A percentile compares a stretch with the other conserved stretches of the same genome.
Conservation (phyloP, 2,888 invertebrate species). For the Sclerodermus sp. region DNA sequence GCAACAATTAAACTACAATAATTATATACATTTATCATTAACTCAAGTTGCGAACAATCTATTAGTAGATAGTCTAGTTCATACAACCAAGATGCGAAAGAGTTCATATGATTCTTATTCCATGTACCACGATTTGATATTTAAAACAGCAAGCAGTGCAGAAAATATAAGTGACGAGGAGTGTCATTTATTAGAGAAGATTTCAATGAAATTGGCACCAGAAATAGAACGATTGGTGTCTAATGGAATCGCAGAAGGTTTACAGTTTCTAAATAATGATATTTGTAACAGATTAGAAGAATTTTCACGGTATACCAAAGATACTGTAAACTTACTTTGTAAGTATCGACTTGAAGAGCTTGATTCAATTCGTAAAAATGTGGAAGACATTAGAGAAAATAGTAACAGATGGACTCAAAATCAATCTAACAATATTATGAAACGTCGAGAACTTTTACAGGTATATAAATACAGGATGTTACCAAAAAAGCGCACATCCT, state of each 20-base stretch:
- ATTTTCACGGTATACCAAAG: constrained; percentile 29
- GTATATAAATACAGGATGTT: too few relatives aligned
- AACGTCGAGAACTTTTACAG: constrained; percentile 24
- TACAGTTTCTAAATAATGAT: constrained; percentile 31
- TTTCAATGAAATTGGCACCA: constrained; percentile 30
- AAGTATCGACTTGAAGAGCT: constrained; percentile 29
- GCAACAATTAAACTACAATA: too few relatives aligned
- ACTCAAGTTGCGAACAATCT: too few relatives aligned
- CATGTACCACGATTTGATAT: constrained; percentile 36
- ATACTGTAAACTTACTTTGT: constrained; percentile 32
- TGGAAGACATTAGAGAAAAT: constrained; percentile 28
- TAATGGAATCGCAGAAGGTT: constrained; percentile 40
- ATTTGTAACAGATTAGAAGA: constrained; percentile 35
- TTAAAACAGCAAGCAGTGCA: constrained; percentile 27
- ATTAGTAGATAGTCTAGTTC: too few relatives aligned
- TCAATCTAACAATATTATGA: constrained; percentile 28
- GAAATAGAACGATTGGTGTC: constrained; percentile 36
- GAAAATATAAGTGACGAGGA: constrained; percentile 32
- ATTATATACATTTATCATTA: too few relatives aligned
- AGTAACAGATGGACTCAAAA: constrained; percentile 26
- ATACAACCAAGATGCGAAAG: constrained; percentile 29
- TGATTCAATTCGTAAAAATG: constrained; percentile 29
- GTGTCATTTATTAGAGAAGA: constrained; percentile 24
- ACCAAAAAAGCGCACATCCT: too few relatives aligned
- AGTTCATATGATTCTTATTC: constrained; percentile 29